phyloP scores from a whole-genome alignment of 2,113 vertebrate species.

The Melanostigma gelatinosum region DNA sequence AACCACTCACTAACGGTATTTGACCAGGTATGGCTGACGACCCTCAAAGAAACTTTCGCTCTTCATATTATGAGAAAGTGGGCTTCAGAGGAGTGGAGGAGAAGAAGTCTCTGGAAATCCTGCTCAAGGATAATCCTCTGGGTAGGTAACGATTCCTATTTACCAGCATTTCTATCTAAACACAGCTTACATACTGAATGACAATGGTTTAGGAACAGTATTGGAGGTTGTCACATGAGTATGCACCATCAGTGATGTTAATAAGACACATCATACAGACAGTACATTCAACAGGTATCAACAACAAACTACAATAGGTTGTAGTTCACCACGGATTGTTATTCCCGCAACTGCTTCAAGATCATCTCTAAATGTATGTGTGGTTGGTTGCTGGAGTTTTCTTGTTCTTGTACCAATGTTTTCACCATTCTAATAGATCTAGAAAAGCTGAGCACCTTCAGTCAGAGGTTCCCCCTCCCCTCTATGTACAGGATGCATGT shows the following conservation, averaged over 20 bases:
- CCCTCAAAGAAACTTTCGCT: slow-evolving; percentile 97
- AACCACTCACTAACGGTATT: not conserved
- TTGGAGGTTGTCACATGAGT: not conserved
- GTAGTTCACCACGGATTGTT: not conserved
- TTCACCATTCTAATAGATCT: slow-evolving; percentile 84
- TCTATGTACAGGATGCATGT: slow-evolving; percentile 97
- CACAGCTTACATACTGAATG: too few relatives aligned
- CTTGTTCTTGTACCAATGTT: not conserved
- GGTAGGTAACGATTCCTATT: slow-evolving; percentile 75
- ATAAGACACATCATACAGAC: not conserved
- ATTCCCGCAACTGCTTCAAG: not conserved
- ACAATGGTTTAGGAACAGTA: too few relatives aligned
- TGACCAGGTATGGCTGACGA: slow-evolving; percentile 90
- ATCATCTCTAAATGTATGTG: not conserved
- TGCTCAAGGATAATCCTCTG: slow-evolving; percentile 94
- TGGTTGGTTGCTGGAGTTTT: not conserved
- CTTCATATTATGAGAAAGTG: slow-evolving; percentile 97
- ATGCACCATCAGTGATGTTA: not conserved
- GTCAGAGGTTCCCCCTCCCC: slow-evolving; percentile 96
- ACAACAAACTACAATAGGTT: not conserved
- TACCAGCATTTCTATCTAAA: not conserved
- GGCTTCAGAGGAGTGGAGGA: slow-evolving; percentile 98
- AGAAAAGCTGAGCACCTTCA: slow-evolving; percentile 97
- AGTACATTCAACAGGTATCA: not conserved
- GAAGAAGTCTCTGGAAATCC: slow-evolving; percentile 96